Evolutionary conservation across 2,797 vertebrate genomes (phyloP), one percentile per base, ranked within the genome.

Genomic region (Diplodus sargus): DNA sequence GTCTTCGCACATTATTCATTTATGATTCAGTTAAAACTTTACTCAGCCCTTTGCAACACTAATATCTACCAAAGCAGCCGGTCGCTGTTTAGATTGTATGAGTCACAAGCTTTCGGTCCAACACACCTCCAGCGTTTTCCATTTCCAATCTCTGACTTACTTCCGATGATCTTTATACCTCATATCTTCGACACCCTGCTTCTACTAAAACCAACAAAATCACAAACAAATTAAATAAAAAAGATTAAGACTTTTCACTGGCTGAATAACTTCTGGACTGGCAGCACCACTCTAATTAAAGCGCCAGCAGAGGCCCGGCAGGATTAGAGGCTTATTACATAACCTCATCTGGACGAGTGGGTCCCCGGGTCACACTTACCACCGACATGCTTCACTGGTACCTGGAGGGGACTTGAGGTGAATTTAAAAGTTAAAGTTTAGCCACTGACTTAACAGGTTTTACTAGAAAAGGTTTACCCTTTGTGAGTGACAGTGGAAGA

Each of bases 271-370:
- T 86, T 85, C 76, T 78, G 82, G 72, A 81, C 78, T 74, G 75
- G 76, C 81, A 78, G 80, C 65, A 59, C 25, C 3, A 47, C 79
- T 81, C 81, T 83, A 76, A 86, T 90, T 85, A 88, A 78, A 66
- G 80, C 45, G 12, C 70, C 79, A 78, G 70, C 65, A 68, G 56
- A 86, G 69, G 71, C 71, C 73, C 4, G 3, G 64, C 59, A 71
- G 83, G 84, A 83, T 87, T 85, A 89, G 70, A 76, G 63, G 52
- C 84, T 70, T 78, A 72, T 93, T 91, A 84, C 78, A 87, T 82
- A 92, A 92, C 88, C 83, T 88, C 54, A 48, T 67, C 66, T 69
- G 52, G 78, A 83, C 51, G 17, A 86, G 68, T 56, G 17, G 39
- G 78, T 59, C 59, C 43, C 49, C n/a, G 8, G 45, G 39, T 83